Evolutionary conservation across 2,113 vertebrate species (phyloP), one percentile per base, ranked within the genome.

Genomic region (Columbina picui): DNA sequence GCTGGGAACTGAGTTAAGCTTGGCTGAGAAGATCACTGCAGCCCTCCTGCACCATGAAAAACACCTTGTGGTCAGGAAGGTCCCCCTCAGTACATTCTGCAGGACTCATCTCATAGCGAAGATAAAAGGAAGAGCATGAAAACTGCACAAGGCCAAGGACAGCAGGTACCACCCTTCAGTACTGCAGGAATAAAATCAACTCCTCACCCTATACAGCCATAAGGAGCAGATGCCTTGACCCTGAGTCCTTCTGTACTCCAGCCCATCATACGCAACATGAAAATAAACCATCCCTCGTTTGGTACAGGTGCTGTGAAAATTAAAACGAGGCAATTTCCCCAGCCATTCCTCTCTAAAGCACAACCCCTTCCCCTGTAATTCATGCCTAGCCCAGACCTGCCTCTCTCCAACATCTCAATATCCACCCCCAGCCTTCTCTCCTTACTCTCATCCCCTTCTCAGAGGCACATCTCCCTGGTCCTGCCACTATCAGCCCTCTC

Each of bases 131-230:
- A 70, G 79, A 86, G 59, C 1, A 21, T 0, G 7, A 20, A 2
- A 65, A 57, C 16, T 2, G 7, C 52, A 13, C 0, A 0, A 68
- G 38, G 30, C 12, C 38, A 60, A 84, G 36, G 30, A 52, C 16
- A 77, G 21, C 26, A 27, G 53, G 29, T 38, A 91, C 17, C 25
- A 45, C 10, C 60, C 68, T 45, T 23, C 50, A 68, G 36, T 13
- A 23, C 73, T 47, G 20, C 55, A 60, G 21, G 29, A 68, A 27
- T 8, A 68, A 82, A 70, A 36, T 1, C 3, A 47, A 0, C 30
- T 53, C 26, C 41, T 74, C 34, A 9, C 29, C n/a, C 27, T n/a
- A 9, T 7, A 22, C 60, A 53, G 45, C 26, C 56, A 2, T 4
- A 59, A 67, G 38, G 0, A 78, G 41, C 55, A 68, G 34, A 32